phyloP scores from a whole-genome alignment of 2,113 vertebrate genomes.

The Terrapene triunguis region DNA sequence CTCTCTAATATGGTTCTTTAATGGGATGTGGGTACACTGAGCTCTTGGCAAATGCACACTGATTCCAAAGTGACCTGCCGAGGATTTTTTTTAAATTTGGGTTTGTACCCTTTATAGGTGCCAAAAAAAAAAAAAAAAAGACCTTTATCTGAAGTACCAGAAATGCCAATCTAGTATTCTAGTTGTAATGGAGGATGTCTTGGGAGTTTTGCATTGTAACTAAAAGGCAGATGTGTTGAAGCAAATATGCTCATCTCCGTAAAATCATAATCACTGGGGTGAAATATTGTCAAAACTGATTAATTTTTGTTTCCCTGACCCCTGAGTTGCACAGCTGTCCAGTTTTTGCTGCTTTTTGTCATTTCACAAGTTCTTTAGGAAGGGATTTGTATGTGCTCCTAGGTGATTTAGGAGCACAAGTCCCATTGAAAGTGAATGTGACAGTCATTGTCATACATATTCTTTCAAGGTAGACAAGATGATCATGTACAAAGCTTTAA shows the following conservation, averaged over 20 bases:
- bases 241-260: background rate
- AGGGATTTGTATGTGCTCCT: background rate
- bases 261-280: background rate
- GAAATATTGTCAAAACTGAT: background rate
- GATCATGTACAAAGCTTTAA: background rate
- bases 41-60: background rate
- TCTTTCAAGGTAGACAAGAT: background rate
- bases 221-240: background rate
- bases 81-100: background rate
- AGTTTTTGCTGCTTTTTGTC: background rate
- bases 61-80: background rate
- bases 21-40: background rate
- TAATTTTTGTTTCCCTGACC: background rate
- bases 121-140: background rate
- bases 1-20: background rate
- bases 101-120: background rate
- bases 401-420: too few species aligned
- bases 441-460: background rate
- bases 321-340: background rate
- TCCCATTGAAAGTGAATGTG: background rate
- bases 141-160: background rate
- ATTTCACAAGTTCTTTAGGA: background rate
- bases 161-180: background rate
- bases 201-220: background rate
- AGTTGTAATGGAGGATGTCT: background rate